Base-by-base conservation (phyloP, 1,140 invertebrate species). In the Chionoecetes opilio region DNA sequence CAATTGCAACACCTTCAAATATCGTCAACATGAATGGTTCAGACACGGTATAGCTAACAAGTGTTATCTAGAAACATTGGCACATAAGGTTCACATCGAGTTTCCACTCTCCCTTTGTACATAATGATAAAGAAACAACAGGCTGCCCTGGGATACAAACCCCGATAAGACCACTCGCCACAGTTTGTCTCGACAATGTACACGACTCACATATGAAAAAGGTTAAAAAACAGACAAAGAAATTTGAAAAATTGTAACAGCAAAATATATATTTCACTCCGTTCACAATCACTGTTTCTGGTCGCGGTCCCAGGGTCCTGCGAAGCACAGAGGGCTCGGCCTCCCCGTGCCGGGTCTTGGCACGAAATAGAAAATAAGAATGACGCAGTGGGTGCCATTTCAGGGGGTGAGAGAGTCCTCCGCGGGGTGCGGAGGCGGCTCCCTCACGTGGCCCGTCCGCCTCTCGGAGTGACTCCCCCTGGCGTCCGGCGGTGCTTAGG, bases 1-100 rank as follows among this genome's bases (percentile, higher is more conserved):
- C 94, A 95, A 95, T 87, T 95, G 94, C 94, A 95, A 95, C 94
- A 95, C 94, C 94, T 94, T 95, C 94, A 92, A 95, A 95, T 95
- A 95, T 95, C 94, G 84, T 95, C 94, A 95, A 95, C 94, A 95
- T 91, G 94, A 95, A 95, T 91, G 94, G 92, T 95, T 95, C 94
- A 92, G 94, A 95, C 94, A 95, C 90, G 92, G 94, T 95, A 75
- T 75, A 95, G 94, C 94, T 95, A 95, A 95, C 94, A 95, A 95
- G 94, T 95, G 90, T 95, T 92, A 95, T 85, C 94, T 95, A 95
- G 94, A 95, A 92, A 95, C 94, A 95, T 95, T 95, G 94, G 94
- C 94, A 95, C 94, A 92, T 95, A 87, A 95, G 94, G 94, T 95
- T 92, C 84, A 95, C 94, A 95, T 95, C 90, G 94, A 95, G 94